phyloP scores from a whole-genome alignment of 2,888 invertebrate genomes.

The Platerodrilus igneus region DNA sequence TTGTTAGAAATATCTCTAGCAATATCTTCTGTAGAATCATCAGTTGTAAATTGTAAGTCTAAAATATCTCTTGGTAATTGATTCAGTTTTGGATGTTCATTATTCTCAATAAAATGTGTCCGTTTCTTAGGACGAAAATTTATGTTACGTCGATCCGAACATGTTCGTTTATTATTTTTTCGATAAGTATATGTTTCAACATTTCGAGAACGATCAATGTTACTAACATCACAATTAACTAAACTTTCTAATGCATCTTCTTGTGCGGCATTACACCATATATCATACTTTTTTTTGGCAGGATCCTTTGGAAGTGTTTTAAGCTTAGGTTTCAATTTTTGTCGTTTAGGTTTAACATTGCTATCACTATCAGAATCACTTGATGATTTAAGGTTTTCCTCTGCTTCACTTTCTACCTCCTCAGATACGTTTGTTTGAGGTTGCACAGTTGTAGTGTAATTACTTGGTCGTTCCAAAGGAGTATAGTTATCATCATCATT shows the following conservation, averaged over 20 bases:
- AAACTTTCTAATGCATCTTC: slow-evolving; percentile 78
- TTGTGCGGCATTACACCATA: slow-evolving; percentile 69
- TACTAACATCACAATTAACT: slow-evolving; percentile 71
- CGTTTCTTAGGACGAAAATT: slow-evolving; percentile 56
- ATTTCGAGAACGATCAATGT: slow-evolving; percentile 59
- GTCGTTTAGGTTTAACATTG: slow-evolving; percentile 50
- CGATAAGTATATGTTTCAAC: slow-evolving; percentile 69
- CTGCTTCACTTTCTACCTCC: slow-evolving; percentile 47
- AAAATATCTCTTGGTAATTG: slow-evolving; percentile 56
- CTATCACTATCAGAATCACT: slow-evolving; percentile 57
- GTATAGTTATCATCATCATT: slow-evolving; percentile 51
- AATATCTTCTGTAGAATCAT: slow-evolving; percentile 56
- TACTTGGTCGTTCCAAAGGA: slow-evolving; percentile 55
- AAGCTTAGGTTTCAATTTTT: slow-evolving; percentile 50
- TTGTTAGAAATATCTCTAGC: slow-evolving; percentile 70
- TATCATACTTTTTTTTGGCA: slow-evolving; percentile 62
- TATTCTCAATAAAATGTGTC: slow-evolving; percentile 38
- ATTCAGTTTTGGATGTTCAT: slow-evolving; percentile 50
- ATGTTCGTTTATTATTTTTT: slow-evolving; percentile 55
- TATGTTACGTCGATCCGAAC: slow-evolving; percentile 55
- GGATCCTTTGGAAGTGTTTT: slow-evolving; percentile 48
- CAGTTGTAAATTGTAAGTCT: slow-evolving; percentile 53
- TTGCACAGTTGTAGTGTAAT: slow-evolving; percentile 37
- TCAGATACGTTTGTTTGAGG: slow-evolving; percentile 28
- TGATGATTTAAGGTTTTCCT: slow-evolving; percentile 45